Evolutionary conservation across 2,888 invertebrate genomes (phyloP), one percentile per base, ranked within the genome.

Genomic region (Calliopum simillimum): DNA sequence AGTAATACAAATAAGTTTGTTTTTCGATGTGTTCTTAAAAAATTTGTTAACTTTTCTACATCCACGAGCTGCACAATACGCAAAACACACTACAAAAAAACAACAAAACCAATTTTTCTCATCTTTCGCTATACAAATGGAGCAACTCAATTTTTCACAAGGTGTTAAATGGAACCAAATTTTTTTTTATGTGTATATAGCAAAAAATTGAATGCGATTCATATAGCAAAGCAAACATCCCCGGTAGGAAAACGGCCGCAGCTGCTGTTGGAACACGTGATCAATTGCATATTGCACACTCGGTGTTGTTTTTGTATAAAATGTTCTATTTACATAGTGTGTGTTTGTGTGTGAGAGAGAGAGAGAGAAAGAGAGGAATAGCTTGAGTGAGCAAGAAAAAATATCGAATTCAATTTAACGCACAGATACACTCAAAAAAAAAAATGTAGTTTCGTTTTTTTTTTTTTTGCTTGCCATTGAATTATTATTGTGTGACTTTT

Each of bases 31-130:
- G 19, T 64, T 21, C 21, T 47, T 62, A 21, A 55, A 63, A 41
- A 55, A 59, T 61, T 49, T 33, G 33, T 55, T 56, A 53, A 25
- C 13, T 53, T 53, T 63, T 55, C 25, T 23, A 25, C 16, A 13
- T 44, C n/a, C 8, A 62, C 67, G 71, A 58, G 49, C 44, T 68
- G 64, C 53, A 46, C 67, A 68, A 71, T 59, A 68, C 59, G 56
- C 67, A 19, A 66, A 55, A 43, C 47, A 55, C 69, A 51, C 61
- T 16, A 61, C 61, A 55, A 25, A 58, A 53, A 53, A 23, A 51
- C n/a, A 44, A 66, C 46, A 25, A 19, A 49, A 51, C 46, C 41
- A 16, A 13, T 19, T 16, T 41, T 56, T 21, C 69, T 63, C 49
- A 21, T 47, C 41, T 11, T 46, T 13, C 4, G 46, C 56, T 4